These are phyloP conservation scores for Himalopsyche kuldschensis DNA, from an alignment of 2,888 invertebrate species.

Conservation along the genomic window DNA sequence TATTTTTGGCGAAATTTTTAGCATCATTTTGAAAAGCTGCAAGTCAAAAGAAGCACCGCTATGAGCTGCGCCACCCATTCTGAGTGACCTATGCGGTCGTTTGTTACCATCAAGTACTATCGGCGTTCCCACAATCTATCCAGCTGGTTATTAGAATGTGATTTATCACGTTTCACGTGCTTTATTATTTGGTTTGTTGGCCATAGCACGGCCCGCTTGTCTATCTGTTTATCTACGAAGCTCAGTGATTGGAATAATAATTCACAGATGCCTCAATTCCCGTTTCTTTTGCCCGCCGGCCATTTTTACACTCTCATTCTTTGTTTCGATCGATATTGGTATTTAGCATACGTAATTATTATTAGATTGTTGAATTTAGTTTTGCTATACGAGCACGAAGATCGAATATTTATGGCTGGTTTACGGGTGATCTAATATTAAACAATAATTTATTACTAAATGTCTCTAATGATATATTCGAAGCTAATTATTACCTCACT, in stretches of 20 bases:
- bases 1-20: not conserved
- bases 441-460: no score
- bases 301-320: not conserved
- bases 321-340: not conserved
- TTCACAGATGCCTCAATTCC: not conserved
- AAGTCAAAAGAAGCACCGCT: slow-evolving; percentile 32
- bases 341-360: not conserved
- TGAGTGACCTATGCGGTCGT: slow-evolving; percentile 33
- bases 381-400: not conserved
- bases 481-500: no score
- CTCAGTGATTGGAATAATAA: not conserved
- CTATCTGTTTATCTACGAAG: not conserved
- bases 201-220: not conserved
- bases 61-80: slow-evolving; percentile 27
- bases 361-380: not conserved
- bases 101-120: slow-evolving; percentile 18
- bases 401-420: no score
- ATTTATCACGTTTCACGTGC: slow-evolving; percentile 32
- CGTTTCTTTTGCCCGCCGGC: not conserved
- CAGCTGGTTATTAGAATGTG: slow-evolving; percentile 32
- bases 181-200: slow-evolving; percentile 14
- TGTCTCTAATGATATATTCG: no score
- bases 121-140: slow-evolving; percentile 32
- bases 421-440: no score
- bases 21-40: not conserved